These are phyloP conservation scores for Andrena marginata DNA, from an alignment of 2,888 invertebrate genomes.

Conservation along the genomic window DNA sequence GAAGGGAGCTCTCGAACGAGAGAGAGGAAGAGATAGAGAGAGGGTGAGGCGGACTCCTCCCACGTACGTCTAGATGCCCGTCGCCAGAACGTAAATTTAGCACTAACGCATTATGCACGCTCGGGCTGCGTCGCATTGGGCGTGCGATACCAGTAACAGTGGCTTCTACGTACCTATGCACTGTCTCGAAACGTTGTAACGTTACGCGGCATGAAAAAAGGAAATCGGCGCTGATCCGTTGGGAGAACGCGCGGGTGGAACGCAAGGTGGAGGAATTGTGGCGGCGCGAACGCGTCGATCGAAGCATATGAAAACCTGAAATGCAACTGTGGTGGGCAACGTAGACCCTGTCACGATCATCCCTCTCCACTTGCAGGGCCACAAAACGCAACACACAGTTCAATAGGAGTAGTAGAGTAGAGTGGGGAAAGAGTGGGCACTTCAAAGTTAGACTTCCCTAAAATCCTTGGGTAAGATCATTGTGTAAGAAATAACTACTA, in stretches of 20 bases:
- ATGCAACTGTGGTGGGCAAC: too few species aligned
- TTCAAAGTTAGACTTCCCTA: too few species aligned
- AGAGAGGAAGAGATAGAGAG: slow-evolving; percentile 39
- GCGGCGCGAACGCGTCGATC: background rate
- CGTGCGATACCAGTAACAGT: slow-evolving; percentile 72
- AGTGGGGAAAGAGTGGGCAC: too few species aligned
- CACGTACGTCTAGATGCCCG: slow-evolving; percentile 78
- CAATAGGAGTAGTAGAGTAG: too few species aligned
- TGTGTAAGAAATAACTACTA: too few species aligned
- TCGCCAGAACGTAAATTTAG: slow-evolving; percentile 84
- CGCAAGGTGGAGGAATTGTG: background rate
- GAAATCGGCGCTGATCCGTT: background rate
- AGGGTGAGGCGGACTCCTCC: slow-evolving; percentile 70
- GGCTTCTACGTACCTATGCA: slow-evolving; percentile 49
- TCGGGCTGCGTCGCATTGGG: slow-evolving; percentile 82
- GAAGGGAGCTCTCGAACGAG: slow-evolving; percentile 1
- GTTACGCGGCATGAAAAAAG: slow-evolving; percentile 15
- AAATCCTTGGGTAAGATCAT: too few species aligned
- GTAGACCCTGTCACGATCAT: too few species aligned
- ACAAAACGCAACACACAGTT: too few species aligned
- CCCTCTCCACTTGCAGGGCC: too few species aligned
- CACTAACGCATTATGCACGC: slow-evolving; percentile 84
- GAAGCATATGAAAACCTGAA: background rate
- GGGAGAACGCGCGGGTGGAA: background rate
- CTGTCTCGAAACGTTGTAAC: slow-evolving; percentile 54